phyloP scores from a whole-genome alignment of 2,113 vertebrate genomes.

The Mionectes macconnelli region DNA sequence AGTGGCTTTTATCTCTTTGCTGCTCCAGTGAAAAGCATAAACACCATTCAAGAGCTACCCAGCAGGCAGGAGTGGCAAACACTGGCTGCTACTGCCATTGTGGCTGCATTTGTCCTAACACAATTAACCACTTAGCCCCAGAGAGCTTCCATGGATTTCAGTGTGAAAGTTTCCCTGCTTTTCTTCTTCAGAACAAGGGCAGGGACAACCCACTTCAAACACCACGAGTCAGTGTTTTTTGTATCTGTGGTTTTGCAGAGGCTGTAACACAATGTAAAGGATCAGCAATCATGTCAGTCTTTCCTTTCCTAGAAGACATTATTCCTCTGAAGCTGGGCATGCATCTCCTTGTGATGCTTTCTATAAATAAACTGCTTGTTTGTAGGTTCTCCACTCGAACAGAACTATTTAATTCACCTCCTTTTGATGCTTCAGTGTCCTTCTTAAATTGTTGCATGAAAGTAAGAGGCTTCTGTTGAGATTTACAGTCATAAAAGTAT shows the following conservation, averaged over 20 bases:
- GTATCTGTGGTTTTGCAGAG: neutral
- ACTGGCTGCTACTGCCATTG: neutral
- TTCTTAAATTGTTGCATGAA: conserved; percentile 41
- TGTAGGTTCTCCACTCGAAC: conserved; percentile 47
- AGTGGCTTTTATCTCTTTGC: conserved; percentile 22
- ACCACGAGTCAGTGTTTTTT: neutral
- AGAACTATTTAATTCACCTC: conserved; percentile 46
- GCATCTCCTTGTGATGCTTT: conserved; percentile 16
- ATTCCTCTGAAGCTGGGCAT: neutral
- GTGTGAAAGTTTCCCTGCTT: neutral
- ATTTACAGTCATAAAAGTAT: conserved; percentile 4
- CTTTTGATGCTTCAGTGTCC: conserved; percentile 42
- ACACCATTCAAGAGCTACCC: neutral
- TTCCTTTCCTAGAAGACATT: neutral
- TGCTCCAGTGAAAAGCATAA: neutral
- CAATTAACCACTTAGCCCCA: conserved; percentile 32
- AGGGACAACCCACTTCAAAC: conserved; percentile 2
- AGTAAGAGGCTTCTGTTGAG: conserved; percentile 43
- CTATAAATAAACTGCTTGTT: conserved; percentile 45
- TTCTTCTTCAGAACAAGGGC: conserved; percentile 40
- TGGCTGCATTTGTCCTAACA: neutral
- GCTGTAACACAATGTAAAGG: neutral
- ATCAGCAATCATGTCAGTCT: neutral
- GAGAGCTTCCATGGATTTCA: conserved; percentile 4
- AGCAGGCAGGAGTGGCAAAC: conserved; percentile 30